These are phyloP conservation scores for Crenichthys baileyi DNA, from an alignment of 2,797 vertebrate genomes.

Conservation along the genomic window DNA sequence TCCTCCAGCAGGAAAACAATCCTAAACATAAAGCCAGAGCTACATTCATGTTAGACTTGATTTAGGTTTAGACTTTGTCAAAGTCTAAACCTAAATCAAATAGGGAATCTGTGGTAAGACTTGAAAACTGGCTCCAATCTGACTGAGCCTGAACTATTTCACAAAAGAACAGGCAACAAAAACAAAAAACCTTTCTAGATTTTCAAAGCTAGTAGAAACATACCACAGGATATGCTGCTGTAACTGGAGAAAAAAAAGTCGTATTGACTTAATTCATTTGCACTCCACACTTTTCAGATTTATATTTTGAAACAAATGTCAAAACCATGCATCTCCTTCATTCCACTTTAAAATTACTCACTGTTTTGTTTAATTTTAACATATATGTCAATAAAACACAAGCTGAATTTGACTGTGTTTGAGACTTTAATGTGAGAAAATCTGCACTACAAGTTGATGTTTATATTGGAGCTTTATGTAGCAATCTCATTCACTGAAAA, in stretches of 20 bases:
- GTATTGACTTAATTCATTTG: not conserved
- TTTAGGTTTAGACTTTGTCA: too few relatives aligned
- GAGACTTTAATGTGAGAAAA: not conserved
- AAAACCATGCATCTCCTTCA: not conserved
- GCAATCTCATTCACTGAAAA: not conserved
- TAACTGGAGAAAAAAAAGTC: not conserved
- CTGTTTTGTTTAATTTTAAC: not conserved
- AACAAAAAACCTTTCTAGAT: not conserved
- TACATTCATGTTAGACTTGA: not conserved
- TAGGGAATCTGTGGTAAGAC: not conserved
- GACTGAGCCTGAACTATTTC: not conserved
- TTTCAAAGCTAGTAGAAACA: not conserved
- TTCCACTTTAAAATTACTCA: too few relatives aligned
- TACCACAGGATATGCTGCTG: not conserved
- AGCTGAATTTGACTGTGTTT: not conserved
- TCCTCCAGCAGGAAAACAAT: not conserved
- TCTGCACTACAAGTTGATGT: not conserved
- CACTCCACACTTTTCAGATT: not conserved
- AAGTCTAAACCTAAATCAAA: not conserved
- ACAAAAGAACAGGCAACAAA: not conserved
- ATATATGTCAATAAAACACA: not conserved
- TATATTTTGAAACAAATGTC: not conserved
- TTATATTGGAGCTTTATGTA: slow-evolving; percentile 27
- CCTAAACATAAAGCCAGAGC: not conserved
- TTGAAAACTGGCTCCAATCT: not conserved